phyloP scores from a whole-genome alignment of 2,113 vertebrate species.

The Petroica traversi region DNA sequence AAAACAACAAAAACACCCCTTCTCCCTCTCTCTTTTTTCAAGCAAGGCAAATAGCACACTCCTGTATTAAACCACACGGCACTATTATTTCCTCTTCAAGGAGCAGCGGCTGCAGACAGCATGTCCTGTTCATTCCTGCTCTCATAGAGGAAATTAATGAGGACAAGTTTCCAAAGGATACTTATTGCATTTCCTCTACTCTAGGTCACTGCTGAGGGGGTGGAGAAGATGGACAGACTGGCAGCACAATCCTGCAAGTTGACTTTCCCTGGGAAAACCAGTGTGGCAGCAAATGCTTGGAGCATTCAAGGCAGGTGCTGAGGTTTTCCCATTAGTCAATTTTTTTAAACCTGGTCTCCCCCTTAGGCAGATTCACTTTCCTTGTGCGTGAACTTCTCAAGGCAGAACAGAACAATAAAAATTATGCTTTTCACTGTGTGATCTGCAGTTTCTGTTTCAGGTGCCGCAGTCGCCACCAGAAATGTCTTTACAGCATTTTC shows the following conservation, averaged over 20 bases:
- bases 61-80: neutral
- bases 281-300: neutral
- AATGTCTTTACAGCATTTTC: neutral
- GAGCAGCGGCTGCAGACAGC: neutral
- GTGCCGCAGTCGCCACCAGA: neutral
- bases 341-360: neutral
- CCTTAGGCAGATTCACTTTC: neutral
- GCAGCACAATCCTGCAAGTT: neutral
- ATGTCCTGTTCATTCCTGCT: neutral
- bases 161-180: neutral
- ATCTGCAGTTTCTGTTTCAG: neutral
- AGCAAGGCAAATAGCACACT: neutral
- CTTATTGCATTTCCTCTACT: neutral
- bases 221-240: neutral
- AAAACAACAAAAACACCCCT: too few species aligned
- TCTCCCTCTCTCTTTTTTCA: neutral
- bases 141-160: neutral
- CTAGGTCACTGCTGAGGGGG: neutral
- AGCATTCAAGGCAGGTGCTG: neutral
- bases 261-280: neutral
- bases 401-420: neutral
- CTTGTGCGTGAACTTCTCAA: neutral
- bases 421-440: neutral
- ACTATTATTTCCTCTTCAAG: neutral
- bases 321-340: neutral